Conservation (phyloP, 1,140 invertebrate genomes). For the Hormaphis cornu region DNA sequence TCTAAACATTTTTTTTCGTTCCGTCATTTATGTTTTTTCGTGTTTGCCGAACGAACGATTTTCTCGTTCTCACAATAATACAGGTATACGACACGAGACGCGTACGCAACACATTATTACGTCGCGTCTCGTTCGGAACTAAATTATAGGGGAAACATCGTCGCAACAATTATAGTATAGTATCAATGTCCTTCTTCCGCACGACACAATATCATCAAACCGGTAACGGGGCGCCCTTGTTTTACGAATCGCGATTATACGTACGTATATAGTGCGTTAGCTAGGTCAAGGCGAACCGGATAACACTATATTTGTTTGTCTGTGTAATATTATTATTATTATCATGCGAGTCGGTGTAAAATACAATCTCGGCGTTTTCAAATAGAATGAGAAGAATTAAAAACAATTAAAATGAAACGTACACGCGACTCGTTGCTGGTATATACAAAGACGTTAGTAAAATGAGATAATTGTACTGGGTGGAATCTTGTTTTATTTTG, state of each 20-base stretch:
- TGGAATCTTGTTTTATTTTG: not conserved
- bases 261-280: conserved; percentile 3
- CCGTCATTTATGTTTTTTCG: too few relatives aligned
- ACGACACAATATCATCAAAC: conserved; percentile 4
- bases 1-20: too few relatives aligned
- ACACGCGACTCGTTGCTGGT: not conserved
- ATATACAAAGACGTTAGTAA: too few relatives aligned
- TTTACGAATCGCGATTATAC: too few relatives aligned
- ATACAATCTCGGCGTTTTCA: not conserved
- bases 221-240: conserved; percentile 28
- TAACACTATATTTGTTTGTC: not conserved
- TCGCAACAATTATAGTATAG: not conserved
- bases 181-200: conserved; percentile 20
- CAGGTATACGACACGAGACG: too few relatives aligned
- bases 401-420: conserved; percentile 13
- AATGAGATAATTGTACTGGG: not conserved
- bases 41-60: too few relatives aligned
- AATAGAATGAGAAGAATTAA: not conserved
- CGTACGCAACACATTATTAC: too few relatives aligned
- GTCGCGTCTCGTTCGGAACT: too few relatives aligned
- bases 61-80: too few relatives aligned
- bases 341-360: not conserved
- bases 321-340: not conserved
- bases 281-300: conserved; percentile 29
- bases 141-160: not conserved